Evolutionary conservation across 2,888 invertebrate genomes (phyloP).

Genomic region (Athalia rosae): DNA sequence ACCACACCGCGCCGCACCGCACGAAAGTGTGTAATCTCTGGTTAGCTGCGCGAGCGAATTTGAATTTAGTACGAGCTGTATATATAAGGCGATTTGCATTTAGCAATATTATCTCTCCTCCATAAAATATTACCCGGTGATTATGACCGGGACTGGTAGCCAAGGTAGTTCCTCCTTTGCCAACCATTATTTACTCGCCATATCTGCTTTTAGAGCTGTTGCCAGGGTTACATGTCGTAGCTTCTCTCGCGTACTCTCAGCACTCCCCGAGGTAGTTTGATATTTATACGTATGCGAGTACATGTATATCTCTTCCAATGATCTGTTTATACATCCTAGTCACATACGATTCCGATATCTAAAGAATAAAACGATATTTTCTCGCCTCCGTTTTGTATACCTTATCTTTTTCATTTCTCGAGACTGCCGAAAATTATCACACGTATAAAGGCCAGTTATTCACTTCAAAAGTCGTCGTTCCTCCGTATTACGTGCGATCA

Average conservation of each 20-base stretch:
- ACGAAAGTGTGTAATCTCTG: constrained; percentile 25
- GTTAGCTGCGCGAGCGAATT: background rate
- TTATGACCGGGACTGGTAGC: constrained; percentile 23
- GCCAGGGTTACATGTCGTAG: background rate
- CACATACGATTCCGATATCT: too few species aligned
- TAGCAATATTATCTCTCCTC: constrained; percentile 27
- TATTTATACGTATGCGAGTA: too few species aligned
- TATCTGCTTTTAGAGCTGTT: constrained; percentile 27
- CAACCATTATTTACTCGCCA: constrained; percentile 19
- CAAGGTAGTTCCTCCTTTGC: background rate
- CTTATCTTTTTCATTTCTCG: too few species aligned
- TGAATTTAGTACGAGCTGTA: constrained; percentile 11
- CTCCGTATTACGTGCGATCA: too few species aligned
- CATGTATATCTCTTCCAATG: too few species aligned
- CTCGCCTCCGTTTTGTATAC: too few species aligned
- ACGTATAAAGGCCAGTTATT: too few species aligned
- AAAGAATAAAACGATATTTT: too few species aligned
- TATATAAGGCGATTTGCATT: constrained; percentile 12
- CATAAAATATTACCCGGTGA: constrained; percentile 30
- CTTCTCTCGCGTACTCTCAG: background rate
- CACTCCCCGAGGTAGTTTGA: too few species aligned
- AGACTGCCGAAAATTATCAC: too few species aligned
- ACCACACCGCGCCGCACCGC: background rate
- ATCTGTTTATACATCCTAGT: too few species aligned
- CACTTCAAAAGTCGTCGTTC: too few species aligned